Conservation (phyloP, 2,888 invertebrate species). For the Thymelicus acteon region DNA sequence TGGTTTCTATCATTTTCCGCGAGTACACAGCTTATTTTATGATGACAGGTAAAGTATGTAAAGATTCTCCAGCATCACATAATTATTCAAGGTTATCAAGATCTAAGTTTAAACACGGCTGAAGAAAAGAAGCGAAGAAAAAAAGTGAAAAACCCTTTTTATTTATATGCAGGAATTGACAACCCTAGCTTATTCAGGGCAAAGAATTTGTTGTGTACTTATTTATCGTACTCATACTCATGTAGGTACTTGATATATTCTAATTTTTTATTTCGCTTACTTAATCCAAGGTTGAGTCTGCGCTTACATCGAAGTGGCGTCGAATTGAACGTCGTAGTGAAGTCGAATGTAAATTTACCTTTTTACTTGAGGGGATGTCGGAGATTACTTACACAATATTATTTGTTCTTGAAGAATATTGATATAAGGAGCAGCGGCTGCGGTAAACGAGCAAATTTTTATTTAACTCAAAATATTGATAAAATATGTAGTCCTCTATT, state of each 20-base stretch:
- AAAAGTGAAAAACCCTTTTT: too few species aligned
- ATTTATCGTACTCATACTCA: slow-evolving; percentile 39
- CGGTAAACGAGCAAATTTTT: too few species aligned
- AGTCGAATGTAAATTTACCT: slow-evolving; percentile 12
- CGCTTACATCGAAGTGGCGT: slow-evolving; percentile 2
- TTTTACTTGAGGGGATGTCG: background rate
- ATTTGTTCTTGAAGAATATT: background rate
- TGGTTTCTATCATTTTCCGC: too few species aligned
- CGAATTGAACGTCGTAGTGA: too few species aligned
- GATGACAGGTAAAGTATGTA: too few species aligned
- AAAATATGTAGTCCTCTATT: too few species aligned
- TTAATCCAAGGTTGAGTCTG: slow-evolving; percentile 21
- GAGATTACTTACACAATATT: background rate
- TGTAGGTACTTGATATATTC: slow-evolving; percentile 25
- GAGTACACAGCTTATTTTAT: too few species aligned
- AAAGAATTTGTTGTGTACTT: slow-evolving; percentile 29
- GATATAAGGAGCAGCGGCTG: background rate
- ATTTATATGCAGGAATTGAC: slow-evolving; percentile 16
- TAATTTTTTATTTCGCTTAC: slow-evolving; percentile 20
- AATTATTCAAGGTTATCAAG: too few species aligned
- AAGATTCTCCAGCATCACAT: too few species aligned
- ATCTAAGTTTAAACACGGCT: too few species aligned
- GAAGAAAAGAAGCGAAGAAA: too few species aligned
- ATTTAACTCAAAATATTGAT: too few species aligned
- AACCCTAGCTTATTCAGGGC: slow-evolving; percentile 35